These are phyloP conservation scores for Megaceryle torquata DNA, from an alignment of 2,113 vertebrate species.

Conservation along the genomic window DNA sequence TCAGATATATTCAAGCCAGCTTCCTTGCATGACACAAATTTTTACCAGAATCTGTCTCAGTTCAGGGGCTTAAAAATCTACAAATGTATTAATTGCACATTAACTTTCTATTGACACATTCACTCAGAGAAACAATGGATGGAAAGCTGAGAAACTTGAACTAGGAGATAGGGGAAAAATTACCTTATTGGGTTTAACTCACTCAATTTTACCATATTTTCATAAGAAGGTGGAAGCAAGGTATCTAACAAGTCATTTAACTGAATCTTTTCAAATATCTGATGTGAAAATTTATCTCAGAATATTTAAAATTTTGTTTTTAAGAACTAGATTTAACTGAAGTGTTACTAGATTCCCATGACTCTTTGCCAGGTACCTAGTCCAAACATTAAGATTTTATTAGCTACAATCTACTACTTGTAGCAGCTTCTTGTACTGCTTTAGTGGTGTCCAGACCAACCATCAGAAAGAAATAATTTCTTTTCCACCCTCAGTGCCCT, in stretches of 20 bases:
- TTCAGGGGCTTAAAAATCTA: not conserved
- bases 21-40: not conserved
- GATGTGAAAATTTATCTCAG: not conserved
- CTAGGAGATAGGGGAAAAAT: not conserved
- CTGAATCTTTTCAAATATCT: conserved; percentile 1
- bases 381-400: not conserved
- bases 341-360: not conserved
- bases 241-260: conserved; percentile 34
- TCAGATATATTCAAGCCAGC: not conserved
- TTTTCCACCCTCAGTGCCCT: not conserved
- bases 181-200: conserved; percentile 13
- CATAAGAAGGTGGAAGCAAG: not conserved
- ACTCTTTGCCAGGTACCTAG: not conserved
- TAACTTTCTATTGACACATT: not conserved
- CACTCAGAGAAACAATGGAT: not conserved
- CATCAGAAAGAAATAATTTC: not conserved
- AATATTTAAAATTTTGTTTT: not conserved
- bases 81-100: not conserved
- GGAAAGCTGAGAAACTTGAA: not conserved
- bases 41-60: not conserved
- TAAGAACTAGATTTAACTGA: not conserved
- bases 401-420: not conserved
- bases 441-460: not conserved
- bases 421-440: not conserved
- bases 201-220: conserved; percentile 6